phyloP scores from a whole-genome alignment of 2,797 vertebrate genomes.

The Oophaga sylvatica region DNA sequence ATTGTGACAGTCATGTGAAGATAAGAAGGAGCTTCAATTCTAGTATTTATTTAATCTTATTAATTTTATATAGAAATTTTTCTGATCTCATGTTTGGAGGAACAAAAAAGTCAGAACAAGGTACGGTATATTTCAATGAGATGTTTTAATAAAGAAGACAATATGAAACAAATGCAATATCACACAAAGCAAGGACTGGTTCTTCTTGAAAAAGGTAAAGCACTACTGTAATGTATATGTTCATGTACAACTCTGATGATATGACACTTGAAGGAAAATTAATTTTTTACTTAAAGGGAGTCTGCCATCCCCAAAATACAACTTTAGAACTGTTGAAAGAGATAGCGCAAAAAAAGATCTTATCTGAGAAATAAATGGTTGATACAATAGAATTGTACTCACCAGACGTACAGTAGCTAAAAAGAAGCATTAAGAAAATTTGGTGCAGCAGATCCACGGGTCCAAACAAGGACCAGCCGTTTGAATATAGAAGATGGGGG shows the following conservation, averaged over 20 bases:
- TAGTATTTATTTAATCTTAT: not conserved
- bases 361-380: no score
- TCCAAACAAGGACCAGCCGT: no score
- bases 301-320: no score
- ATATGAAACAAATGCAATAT: slow-evolving; percentile 18
- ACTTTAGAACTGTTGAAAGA: no score
- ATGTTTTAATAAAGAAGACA: slow-evolving; percentile 15
- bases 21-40: not conserved
- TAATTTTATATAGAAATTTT: not conserved
- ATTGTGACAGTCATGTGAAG: not conserved
- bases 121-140: not conserved
- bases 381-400: no score
- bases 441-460: no score
- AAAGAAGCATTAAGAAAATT: no score
- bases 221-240: slow-evolving; percentile 4
- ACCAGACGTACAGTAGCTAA: no score
- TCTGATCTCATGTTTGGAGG: not conserved
- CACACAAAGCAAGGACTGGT: slow-evolving; percentile 9
- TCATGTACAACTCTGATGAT: not conserved
- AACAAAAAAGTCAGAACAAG: not conserved
- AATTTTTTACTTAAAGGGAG: not conserved
- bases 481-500: no score
- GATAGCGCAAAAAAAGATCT: no score
- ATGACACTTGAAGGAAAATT: not conserved
- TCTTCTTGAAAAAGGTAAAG: not conserved